Percentiles rank a stretch among this genome's conserved stretches.
These are phyloP conservation scores for Fissipunctia ypsillon DNA, from an alignment of 2,888 invertebrate genomes.

Conservation along the genomic window DNA sequence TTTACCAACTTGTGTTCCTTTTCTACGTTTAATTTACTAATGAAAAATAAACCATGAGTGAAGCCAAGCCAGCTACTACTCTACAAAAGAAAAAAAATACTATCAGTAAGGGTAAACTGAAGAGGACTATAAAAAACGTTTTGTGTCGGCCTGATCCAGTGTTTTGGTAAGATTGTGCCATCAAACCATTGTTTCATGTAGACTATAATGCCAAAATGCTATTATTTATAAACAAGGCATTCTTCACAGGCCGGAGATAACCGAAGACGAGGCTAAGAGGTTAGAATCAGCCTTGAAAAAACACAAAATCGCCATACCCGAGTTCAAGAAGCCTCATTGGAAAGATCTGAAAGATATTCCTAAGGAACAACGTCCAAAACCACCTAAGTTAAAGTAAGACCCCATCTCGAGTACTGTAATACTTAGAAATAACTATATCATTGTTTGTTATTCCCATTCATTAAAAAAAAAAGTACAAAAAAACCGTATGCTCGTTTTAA, in stretches of 20 bases:
- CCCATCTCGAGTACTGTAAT: not conserved
- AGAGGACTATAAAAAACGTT: conserved; percentile 86
- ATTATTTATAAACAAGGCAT: not conserved
- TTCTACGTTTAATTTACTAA: not conserved
- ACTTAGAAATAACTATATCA: not conserved
- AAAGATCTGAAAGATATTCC: conserved; percentile 81
- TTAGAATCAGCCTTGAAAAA: conserved; percentile 72
- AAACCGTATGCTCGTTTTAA: no score
- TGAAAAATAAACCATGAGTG: conserved; percentile 12
- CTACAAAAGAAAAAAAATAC: conserved; percentile 79
- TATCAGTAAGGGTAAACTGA: conserved; percentile 84
- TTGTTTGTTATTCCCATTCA: not conserved
- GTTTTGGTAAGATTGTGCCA: conserved; percentile 77
- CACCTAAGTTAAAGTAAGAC: conserved; percentile 78
- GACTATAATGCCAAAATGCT: not conserved
- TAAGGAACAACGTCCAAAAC: conserved; percentile 82
- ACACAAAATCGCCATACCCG: conserved; percentile 77
- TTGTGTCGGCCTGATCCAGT: conserved; percentile 83
- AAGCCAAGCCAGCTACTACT: conserved; percentile 76
- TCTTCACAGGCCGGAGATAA: conserved; percentile 77
- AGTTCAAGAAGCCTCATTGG: conserved; percentile 83
- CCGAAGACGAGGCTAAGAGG: conserved; percentile 71
- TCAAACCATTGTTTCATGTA: not conserved
- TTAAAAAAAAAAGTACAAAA: no score
- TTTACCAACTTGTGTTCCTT: not conserved